Percentiles rank a stretch among this genome's conserved stretches.
Evolutionary conservation across 2,113 vertebrate genomes (phyloP).

Genomic region (Neopipo cinnamomea): DNA sequence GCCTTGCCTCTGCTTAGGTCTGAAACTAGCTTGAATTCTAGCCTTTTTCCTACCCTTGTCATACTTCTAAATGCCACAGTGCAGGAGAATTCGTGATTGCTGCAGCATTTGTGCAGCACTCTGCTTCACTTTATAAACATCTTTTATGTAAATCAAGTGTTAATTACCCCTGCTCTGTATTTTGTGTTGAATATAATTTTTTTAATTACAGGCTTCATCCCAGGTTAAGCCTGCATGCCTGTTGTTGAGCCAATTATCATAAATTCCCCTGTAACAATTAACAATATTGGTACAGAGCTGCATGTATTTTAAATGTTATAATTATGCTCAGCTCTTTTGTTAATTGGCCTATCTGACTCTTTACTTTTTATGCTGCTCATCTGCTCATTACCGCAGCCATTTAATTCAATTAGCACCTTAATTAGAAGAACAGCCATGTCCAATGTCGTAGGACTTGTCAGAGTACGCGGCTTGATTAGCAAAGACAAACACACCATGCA

Average conservation of each 20-base stretch:
- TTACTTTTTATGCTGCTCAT: slow-evolving; percentile 96
- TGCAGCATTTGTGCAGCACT: not conserved
- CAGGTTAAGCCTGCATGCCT: slow-evolving; percentile 77
- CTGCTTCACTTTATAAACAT: slow-evolving; percentile 52
- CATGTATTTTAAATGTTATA: slow-evolving; percentile 97
- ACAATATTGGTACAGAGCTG: slow-evolving; percentile 85
- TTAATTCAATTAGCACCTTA: slow-evolving; percentile 99
- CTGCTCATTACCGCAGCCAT: slow-evolving; percentile 96
- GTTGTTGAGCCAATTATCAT: slow-evolving; percentile 97
- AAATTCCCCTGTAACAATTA: slow-evolving; percentile 98
- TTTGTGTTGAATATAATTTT: slow-evolving; percentile 80
- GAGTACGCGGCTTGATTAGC: slow-evolving; percentile 85
- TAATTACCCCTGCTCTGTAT: slow-evolving; percentile 79
- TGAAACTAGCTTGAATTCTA: not conserved
- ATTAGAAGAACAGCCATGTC: slow-evolving; percentile 94
- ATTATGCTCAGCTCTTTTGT: slow-evolving; percentile 96
- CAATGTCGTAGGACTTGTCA: slow-evolving; percentile 87
- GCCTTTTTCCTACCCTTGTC: not conserved
- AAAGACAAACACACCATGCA: slow-evolving; percentile 90
- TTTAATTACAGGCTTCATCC: slow-evolving; percentile 80
- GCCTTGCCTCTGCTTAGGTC: not conserved
- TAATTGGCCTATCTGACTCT: slow-evolving; percentile 99
- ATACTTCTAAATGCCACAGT: not conserved
- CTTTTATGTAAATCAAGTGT: slow-evolving; percentile 81
- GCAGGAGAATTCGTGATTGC: not conserved